phyloP scores from a whole-genome alignment of 2,113 vertebrate species.

The Actenoides hombroni region DNA sequence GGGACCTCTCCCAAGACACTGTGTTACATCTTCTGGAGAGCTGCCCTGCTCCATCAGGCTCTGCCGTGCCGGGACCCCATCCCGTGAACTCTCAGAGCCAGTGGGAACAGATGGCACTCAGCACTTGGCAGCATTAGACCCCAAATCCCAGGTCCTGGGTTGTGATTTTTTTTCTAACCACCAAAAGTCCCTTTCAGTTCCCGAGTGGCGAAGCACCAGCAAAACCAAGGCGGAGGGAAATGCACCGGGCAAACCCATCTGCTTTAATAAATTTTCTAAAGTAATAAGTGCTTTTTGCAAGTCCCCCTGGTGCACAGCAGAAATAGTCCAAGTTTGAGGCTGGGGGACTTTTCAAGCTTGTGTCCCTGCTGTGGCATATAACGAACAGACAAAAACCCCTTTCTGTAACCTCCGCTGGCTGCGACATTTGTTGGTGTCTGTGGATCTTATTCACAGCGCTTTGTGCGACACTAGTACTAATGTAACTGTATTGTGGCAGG shows the following conservation, averaged over 20 bases:
- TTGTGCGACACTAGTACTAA: slow-evolving; percentile 27
- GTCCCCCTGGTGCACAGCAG: background rate
- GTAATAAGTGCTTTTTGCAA: background rate
- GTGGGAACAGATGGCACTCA: slow-evolving; percentile 65
- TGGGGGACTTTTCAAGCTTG: slow-evolving; percentile 56
- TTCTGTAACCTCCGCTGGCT: slow-evolving; percentile 48
- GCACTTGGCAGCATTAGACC: slow-evolving; percentile 56
- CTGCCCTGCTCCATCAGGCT: background rate
- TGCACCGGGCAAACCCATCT: rapidly evolving
- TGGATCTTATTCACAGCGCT: background rate
- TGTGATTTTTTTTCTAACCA: background rate
- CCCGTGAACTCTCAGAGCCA: slow-evolving; percentile 12
- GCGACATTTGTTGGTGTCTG: slow-evolving; percentile 16
- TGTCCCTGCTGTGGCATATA: slow-evolving; percentile 63
- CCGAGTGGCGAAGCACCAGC: background rate
- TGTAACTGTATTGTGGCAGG: slow-evolving; percentile 59
- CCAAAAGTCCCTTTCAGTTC: background rate
- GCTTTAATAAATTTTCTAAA: background rate
- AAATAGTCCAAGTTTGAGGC: slow-evolving; percentile 52
- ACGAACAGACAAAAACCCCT: slow-evolving; percentile 58
- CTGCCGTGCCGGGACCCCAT: background rate
- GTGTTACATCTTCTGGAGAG: slow-evolving; percentile 47
- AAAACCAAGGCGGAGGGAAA: background rate
- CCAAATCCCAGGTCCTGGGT: background rate
- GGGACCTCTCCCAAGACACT: slow-evolving; percentile 26